These are phyloP conservation scores for Adelosebastes latens DNA, from an alignment of 2,797 vertebrate species.

Conservation along the genomic window DNA sequence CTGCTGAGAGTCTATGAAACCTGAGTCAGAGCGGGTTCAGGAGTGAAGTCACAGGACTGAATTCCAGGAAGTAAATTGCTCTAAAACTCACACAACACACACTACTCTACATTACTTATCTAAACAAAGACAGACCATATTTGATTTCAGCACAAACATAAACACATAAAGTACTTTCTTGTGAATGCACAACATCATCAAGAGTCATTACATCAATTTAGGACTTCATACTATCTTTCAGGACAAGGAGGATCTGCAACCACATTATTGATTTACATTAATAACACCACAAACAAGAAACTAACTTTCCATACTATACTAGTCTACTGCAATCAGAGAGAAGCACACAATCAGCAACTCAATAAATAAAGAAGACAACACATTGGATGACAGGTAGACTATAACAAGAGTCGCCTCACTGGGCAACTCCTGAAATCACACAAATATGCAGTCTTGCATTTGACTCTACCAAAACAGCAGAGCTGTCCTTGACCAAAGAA, in stretches of 20 bases:
- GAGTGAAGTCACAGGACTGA: constrained; percentile 3
- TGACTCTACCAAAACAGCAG: not conserved
- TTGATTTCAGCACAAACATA: not conserved
- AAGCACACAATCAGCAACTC: not conserved
- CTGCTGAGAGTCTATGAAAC: constrained; percentile 33
- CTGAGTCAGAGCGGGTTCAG: constrained; percentile 17
- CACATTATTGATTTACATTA: not conserved
- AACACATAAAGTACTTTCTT: not conserved
- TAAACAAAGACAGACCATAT: not conserved
- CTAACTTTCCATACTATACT: not conserved
- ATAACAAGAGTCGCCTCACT: not conserved
- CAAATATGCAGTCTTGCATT: not conserved
- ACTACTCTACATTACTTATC: not conserved
- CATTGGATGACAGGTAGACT: not conserved
- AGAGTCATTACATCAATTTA: not conserved
- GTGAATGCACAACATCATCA: not conserved
- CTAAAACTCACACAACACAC: not conserved
- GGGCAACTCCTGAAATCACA: not conserved
- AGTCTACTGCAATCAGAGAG: not conserved
- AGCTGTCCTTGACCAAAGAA: no score
- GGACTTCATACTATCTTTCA: not conserved
- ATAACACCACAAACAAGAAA: not conserved
- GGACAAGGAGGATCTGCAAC: not conserved
- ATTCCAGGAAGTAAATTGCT: constrained; percentile 18
- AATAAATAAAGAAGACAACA: not conserved